These are phyloP conservation scores for Malurus elegans DNA, from an alignment of 2,113 vertebrate genomes.

Conservation along the genomic window DNA sequence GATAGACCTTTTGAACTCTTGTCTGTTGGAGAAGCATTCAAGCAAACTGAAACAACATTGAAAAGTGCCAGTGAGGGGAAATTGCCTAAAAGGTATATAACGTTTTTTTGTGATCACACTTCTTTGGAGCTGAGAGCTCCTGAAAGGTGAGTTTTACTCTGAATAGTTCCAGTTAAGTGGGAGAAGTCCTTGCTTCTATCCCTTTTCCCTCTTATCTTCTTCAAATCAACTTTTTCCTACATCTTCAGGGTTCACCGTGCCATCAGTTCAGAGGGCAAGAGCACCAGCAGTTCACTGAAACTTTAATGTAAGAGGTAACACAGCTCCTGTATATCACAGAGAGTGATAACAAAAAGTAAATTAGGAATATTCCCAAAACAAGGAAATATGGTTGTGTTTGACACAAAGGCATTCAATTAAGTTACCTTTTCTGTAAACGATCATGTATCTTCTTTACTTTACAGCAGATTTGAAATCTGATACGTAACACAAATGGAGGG, in stretches of 20 bases:
- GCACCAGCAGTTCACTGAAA: background rate
- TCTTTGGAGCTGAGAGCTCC: background rate
- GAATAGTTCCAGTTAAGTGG: background rate
- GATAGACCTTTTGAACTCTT: background rate
- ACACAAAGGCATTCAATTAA: background rate
- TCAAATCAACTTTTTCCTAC: background rate
- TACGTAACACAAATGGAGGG: background rate
- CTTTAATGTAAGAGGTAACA: background rate
- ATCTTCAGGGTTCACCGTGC: background rate
- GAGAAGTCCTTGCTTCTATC: background rate
- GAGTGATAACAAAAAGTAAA: background rate
- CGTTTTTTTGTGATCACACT: background rate
- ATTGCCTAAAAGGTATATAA: background rate
- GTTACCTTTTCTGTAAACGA: background rate
- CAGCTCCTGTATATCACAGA: background rate
- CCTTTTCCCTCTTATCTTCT: background rate
- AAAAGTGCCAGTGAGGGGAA: background rate
- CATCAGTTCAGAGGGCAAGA: background rate
- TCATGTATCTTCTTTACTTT: background rate
- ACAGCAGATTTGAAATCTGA: background rate
- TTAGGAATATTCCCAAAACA: background rate
- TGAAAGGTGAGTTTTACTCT: background rate
- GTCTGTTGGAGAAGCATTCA: background rate
- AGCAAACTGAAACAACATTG: fast-evolving
- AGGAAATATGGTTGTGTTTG: background rate